Evolutionary conservation across 2,888 invertebrate genomes (phyloP), one percentile per base, ranked within the genome.

Genomic region (Orthonychiurus folsomi): DNA sequence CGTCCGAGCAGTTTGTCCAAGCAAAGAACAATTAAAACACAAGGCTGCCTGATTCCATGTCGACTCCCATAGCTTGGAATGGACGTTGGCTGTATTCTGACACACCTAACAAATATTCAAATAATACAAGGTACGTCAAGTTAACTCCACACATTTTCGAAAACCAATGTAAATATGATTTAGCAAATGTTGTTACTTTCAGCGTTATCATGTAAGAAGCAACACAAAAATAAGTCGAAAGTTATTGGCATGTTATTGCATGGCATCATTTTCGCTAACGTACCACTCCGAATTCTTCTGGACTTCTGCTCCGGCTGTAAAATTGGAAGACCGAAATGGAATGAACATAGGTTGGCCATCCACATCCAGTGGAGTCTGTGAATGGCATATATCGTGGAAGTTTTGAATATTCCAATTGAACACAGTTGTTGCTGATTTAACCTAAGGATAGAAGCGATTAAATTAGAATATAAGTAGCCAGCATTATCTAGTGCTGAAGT

Each of bases 391-490:
- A 52, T 52, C 52, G 20, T 23, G 20, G 52, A 52, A 52, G 52
- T 52, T 52, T 52, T 52, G 52, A 21, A 52, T 52, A 23, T 52
- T 52, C 52, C 52, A 52, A 23, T 52, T 52, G 24, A 52, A 52
- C 21, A 52, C 52, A 21, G 52, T 52, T 23, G 21, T 20, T 5
- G 52, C 24, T 20, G 24, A 21, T 52, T 20, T 21, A 9, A 52
- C 52, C 52, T 52, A 20, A 9, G 20, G 20, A 52, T 37, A 15
- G 9, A 37, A 37, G 15, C 37, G 15, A 37, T n/a, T n/a, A n/a
- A n/a, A n/a, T n/a, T n/a, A n/a, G n/a, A n/a, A n/a, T n/a, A n/a
- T n/a, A n/a, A n/a, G n/a, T n/a, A n/a, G n/a, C n/a, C n/a, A n/a
- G n/a, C n/a, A n/a, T n/a, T n/a, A n/a, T n/a, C n/a, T n/a, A n/a